Conservation (phyloP, 2,888 invertebrate species). For the Nomada hirtipes region DNA sequence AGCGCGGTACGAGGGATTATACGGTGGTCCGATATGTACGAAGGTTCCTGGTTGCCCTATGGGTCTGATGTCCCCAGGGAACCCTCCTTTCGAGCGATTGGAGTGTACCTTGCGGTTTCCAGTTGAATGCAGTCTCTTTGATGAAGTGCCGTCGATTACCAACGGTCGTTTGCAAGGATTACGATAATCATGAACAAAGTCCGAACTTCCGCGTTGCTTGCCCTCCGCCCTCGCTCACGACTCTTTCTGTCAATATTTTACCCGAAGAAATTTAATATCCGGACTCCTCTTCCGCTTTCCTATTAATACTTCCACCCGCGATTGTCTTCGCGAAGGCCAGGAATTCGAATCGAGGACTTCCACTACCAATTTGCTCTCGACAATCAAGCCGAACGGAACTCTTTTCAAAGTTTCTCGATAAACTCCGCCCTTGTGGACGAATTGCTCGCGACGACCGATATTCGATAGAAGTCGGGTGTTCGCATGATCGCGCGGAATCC, state of each 20-base stretch:
- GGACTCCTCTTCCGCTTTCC: too few species aligned
- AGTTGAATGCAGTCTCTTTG: constrained; percentile 50
- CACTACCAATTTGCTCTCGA: too few species aligned
- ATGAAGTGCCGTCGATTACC: constrained; percentile 21
- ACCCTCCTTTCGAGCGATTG: constrained; percentile 23
- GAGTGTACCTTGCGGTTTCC: constrained; percentile 49
- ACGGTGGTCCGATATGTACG: constrained; percentile 9
- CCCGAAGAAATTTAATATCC: constrained; percentile 21
- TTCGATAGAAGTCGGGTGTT: constrained; percentile 31
- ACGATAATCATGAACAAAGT: constrained; percentile 47
- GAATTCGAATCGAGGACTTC: too few species aligned
- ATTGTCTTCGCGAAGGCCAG: background rate
- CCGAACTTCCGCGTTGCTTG: constrained; percentile 13
- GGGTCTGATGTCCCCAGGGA: constrained; percentile 39
- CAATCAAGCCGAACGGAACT: too few species aligned
- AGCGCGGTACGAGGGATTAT: constrained; percentile 5
- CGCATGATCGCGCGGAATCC: constrained; percentile 70
- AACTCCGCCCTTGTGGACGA: too few species aligned
- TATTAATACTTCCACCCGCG: background rate
- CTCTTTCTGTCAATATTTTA: constrained; percentile 22
- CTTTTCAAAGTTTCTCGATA: too few species aligned
- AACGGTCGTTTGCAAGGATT: constrained; percentile 39
- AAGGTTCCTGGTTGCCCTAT: constrained; percentile 12
- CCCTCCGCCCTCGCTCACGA: background rate
- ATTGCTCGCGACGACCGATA: too few species aligned